phyloP scores from a whole-genome alignment of 2,888 invertebrate genomes.

The Imbricaverruca yamaguchii region DNA sequence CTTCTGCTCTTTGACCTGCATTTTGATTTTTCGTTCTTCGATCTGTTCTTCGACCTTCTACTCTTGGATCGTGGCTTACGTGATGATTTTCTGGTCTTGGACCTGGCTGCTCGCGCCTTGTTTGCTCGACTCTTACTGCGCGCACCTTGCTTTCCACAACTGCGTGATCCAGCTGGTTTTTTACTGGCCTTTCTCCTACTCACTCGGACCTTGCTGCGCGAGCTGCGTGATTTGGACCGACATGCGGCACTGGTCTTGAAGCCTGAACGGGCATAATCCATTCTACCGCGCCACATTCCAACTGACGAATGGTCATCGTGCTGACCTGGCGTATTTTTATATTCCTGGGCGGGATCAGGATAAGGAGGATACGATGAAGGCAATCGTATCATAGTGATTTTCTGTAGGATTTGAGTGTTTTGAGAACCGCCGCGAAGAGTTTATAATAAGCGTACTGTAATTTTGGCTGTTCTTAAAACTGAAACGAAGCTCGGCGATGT shows the following conservation, averaged over 20 bases:
- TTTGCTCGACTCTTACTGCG: not conserved
- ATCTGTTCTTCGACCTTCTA: not conserved
- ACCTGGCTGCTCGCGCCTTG: not conserved
- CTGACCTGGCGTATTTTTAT: too few relatives aligned
- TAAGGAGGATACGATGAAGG: too few relatives aligned
- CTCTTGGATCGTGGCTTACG: not conserved
- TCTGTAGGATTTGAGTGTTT: too few relatives aligned
- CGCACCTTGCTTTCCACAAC: not conserved
- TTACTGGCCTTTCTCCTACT: not conserved
- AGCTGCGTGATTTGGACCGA: not conserved
- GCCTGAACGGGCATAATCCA: not conserved
- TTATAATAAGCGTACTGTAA: too few relatives aligned
- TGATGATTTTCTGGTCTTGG: not conserved
- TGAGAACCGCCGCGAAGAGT: too few relatives aligned
- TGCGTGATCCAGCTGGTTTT: not conserved
- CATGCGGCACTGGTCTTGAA: too few relatives aligned
- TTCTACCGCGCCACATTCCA: not conserved
- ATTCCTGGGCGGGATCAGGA: too few relatives aligned
- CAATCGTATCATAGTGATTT: too few relatives aligned
- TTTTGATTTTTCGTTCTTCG: not conserved
- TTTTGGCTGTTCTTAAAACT: too few relatives aligned
- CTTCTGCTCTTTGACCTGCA: not conserved
- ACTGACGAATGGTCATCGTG: too few relatives aligned
- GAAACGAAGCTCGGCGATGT: too few relatives aligned
- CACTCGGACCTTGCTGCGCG: not conserved